Evolutionary conservation across 92 coral and sea anemone species (phyloP).

Genomic region (Phymanthus crucifer): DNA sequence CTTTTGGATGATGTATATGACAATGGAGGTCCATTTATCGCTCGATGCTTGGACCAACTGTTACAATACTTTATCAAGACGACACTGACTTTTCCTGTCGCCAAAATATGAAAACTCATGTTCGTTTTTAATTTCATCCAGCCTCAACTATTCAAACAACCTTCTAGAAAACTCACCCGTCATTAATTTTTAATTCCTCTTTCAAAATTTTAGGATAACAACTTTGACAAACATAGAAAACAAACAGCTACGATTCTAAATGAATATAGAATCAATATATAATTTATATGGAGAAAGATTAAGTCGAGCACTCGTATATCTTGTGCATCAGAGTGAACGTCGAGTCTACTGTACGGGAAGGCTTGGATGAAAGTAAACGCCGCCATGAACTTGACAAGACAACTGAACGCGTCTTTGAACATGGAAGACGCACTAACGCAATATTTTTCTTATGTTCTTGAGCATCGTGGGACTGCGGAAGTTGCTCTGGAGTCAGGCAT

Average conservation of each 20-base stretch:
- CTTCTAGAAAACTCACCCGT: neutral
- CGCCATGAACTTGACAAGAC: neutral
- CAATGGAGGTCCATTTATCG: too few relatives aligned
- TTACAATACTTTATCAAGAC: neutral
- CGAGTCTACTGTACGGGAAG: neutral
- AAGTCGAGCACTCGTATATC: neutral
- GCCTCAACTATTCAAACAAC: neutral
- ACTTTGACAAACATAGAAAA: neutral
- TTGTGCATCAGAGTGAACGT: neutral
- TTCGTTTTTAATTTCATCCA: neutral
- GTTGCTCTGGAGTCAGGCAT: slow-evolving; percentile 37
- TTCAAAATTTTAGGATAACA: neutral
- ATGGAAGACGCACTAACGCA: neutral
- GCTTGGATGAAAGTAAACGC: neutral
- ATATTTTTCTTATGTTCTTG: slow-evolving; percentile 2
- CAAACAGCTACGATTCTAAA: neutral
- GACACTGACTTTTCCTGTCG: neutral
- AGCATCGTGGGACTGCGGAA: slow-evolving; percentile 11
- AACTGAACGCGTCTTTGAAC: neutral
- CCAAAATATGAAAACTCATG: neutral
- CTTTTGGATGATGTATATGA: neutral
- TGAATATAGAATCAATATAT: neutral
- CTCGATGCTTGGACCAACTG: neutral
- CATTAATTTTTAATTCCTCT: neutral
- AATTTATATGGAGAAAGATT: neutral